phyloP scores from a whole-genome alignment of 2,797 vertebrate genomes.

The Myripristis murdjan region DNA sequence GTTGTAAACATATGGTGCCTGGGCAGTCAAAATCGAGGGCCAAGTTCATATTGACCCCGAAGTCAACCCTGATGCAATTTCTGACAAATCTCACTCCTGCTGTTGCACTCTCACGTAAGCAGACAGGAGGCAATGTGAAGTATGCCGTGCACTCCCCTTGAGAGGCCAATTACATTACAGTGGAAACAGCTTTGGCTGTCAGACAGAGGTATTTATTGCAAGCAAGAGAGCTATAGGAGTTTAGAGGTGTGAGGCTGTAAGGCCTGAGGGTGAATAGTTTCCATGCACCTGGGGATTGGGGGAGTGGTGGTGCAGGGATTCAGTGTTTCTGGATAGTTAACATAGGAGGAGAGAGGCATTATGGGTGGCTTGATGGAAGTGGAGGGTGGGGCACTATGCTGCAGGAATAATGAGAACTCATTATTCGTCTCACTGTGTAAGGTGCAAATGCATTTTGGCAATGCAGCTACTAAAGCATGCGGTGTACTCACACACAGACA shows the following conservation, averaged over 20 bases:
- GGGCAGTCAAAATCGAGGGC: conserved; percentile 29
- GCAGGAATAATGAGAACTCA: not conserved
- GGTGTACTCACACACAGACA: not conserved
- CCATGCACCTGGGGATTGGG: conserved; percentile 62
- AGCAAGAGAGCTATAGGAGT: conserved; percentile 41
- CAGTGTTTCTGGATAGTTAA: conserved; percentile 20
- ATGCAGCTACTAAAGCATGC: no score
- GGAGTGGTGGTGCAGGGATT: conserved; percentile 17
- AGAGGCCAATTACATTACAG: conserved; percentile 58
- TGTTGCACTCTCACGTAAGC: conserved; percentile 34
- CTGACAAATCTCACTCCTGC: conserved; percentile 35
- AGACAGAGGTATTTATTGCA: conserved; percentile 74
- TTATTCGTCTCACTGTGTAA: not conserved
- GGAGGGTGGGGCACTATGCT: not conserved
- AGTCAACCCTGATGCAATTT: conserved; percentile 34
- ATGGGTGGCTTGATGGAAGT: not conserved
- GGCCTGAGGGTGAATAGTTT: conserved; percentile 67
- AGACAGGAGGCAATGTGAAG: conserved; percentile 49
- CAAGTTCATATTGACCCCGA: conserved; percentile 39
- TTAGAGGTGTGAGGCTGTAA: conserved; percentile 26
- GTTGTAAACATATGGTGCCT: not conserved
- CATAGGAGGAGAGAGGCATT: not conserved
- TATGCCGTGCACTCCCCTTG: conserved; percentile 48
- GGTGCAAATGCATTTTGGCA: not conserved
- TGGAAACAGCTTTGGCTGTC: conserved; percentile 57